Evolutionary conservation across 1,140 invertebrate species (phyloP), one percentile per base, ranked within the genome.

Genomic region (Trachelipus rathkii): DNA sequence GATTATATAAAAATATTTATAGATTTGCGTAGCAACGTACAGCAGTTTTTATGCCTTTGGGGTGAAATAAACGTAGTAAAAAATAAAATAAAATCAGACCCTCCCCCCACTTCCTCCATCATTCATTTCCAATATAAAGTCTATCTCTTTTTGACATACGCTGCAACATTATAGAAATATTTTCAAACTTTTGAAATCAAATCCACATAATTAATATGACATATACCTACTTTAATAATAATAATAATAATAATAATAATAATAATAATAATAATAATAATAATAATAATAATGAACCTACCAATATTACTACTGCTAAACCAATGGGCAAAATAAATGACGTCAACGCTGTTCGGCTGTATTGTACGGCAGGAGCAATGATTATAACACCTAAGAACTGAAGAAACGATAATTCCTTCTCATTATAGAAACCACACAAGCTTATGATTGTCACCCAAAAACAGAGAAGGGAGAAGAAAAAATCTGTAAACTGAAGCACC

Each of bases 361-460:
- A 89, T 73, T 93, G 91, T 0, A 93, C 92, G 60, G 91, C 89
- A 74, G 95, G 87, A 0, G 93, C 92, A 44, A 96, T 87, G 0
- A 92, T 84, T 19, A 96, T 89, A 0, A 91, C 92, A 24, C 94
- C 94, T 0, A 89, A 84, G 82, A 95, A 89, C 82, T 95, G 93
- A 8, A 91, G 87, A 33, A 93, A 88, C 0, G 91, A 90, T 0
- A 90, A 88, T 6, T 60, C 73, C n/a, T 44, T 87, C 3, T 88
- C 87, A 4, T 13, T 60, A 0, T 89, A 88, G 19, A 95, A 85
- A 46, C 91, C 88, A 0, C 92, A 90, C 89, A 96, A 93, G 0
- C 92, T 92, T 15, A 96, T 87, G 0, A 96, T 83, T 0, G 94
- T 96, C 7, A 96, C 91, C 93, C 94, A 96, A 82, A 96, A 93